phyloP scores from a whole-genome alignment of 2,888 invertebrate genomes.

The Vandiemenella viatica region DNA sequence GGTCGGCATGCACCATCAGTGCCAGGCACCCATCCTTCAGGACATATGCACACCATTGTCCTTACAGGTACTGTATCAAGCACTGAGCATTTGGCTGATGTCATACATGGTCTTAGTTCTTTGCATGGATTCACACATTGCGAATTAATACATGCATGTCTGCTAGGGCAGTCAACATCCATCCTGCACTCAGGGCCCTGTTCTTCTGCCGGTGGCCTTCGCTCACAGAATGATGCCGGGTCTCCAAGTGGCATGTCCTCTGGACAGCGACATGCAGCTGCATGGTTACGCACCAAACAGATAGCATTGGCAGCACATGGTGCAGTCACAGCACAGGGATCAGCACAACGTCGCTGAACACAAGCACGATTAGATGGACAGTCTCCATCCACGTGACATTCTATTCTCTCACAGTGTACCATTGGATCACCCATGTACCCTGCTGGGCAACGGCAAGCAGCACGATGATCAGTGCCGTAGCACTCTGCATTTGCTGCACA shows the following conservation, averaged over 20 bases:
- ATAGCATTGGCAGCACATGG: constrained; percentile 73
- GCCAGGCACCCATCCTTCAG: constrained; percentile 69
- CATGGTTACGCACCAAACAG: constrained; percentile 67
- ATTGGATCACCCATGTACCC: constrained; percentile 71
- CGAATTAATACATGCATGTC: constrained; percentile 63
- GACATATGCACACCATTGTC: constrained; percentile 78
- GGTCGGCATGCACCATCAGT: constrained; percentile 62
- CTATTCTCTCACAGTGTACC: constrained; percentile 56
- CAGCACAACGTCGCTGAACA: constrained; percentile 52
- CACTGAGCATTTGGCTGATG: constrained; percentile 62
- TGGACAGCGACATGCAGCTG: constrained; percentile 69
- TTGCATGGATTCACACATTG: constrained; percentile 65
- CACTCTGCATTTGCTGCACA: constrained; percentile 77
- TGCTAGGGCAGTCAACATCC: constrained; percentile 67
- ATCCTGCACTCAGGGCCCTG: constrained; percentile 49
- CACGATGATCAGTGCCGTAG: constrained; percentile 61
- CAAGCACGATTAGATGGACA: constrained; percentile 65
- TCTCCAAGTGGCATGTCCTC: constrained; percentile 62
- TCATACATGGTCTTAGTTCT: constrained; percentile 58
- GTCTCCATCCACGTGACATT: constrained; percentile 65
- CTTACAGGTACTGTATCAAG: constrained; percentile 72
- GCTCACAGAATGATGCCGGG: constrained; percentile 60
- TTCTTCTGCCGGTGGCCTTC: constrained; percentile 31
- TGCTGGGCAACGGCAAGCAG: constrained; percentile 61
- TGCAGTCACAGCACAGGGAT: constrained; percentile 54